Percentiles rank a stretch among this genome's conserved stretches.
phyloP scores from a whole-genome alignment of 2,113 vertebrate species.

The Perca schrenkii region DNA sequence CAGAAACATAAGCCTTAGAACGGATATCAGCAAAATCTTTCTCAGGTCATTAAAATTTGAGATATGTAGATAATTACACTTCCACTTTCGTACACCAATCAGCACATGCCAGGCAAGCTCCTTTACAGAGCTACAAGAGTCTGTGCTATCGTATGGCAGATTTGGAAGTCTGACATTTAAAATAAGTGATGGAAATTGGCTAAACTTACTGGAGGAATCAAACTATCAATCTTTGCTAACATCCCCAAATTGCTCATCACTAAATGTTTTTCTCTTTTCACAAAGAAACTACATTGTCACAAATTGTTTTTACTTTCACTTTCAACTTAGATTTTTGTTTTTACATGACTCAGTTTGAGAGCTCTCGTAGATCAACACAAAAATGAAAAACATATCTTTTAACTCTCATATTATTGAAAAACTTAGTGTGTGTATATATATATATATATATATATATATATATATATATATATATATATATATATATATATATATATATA shows the following conservation, averaged over 20 bases:
- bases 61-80: constrained; percentile 55
- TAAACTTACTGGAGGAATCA: background rate
- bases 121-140: background rate
- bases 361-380: background rate
- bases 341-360: background rate
- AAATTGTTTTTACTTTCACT: background rate
- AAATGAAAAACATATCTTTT: background rate
- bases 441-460: too few relatives aligned
- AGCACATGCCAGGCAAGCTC: background rate
- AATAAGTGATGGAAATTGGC: background rate
- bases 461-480: too few relatives aligned
- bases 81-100: constrained; percentile 10
- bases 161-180: background rate
- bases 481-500: too few relatives aligned
- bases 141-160: background rate
- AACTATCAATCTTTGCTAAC: background rate
- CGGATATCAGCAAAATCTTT: constrained; percentile 57
- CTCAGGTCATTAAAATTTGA: constrained; percentile 67
- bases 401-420: background rate
- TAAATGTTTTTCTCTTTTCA: background rate
- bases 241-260: background rate
- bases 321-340: background rate
- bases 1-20: constrained; percentile 71
- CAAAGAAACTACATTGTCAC: background rate
- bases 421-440: background rate